Base-by-base conservation (phyloP, 2,113 vertebrate species). In the Pomatorhinus ruficollis region DNA sequence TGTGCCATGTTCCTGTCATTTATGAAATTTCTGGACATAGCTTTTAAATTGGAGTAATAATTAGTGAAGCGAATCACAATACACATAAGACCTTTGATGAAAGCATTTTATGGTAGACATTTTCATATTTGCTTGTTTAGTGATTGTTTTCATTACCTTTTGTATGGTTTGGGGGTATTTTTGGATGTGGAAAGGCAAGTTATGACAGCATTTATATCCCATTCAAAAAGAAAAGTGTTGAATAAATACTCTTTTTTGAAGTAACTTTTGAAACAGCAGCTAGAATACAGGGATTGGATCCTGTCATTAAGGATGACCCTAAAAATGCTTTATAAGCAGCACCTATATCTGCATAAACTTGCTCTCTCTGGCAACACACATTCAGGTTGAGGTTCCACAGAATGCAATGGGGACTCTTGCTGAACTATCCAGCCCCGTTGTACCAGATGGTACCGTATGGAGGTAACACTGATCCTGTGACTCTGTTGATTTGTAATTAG, bases 401-500 rank as follows among this genome's bases (percentile, higher is more conserved):
- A 83, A 56, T 56, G 56, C 16, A 64, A 2, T 1, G 23, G 18
- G 79, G 54, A 87, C 49, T 87, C 89, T 45, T 87, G 60, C 72
- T 93, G 90, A 79, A 54, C 65, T 65, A 2, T 81, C 76, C 79
- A 61, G 80, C 83, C 42, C 72, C 52, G 1, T 92, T 75, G 72
- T 93, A 95, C 92, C 96, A 97, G 94, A 97, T 97, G 95, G 95
- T 95, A 94, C 87, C 6, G 39, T 89, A 93, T 95, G 94, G 94
- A 91, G 89, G 65, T 63, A 93, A 60, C 68, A 88, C 92, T 94
- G 91, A 96, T 94, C 95, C 94, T 92, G 77, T 80, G 90, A 90
- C 82, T 96, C 70, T 93, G 52, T 90, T 96, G 86, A 88, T 96
- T 96, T 94, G 76, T 92, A 95, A 95, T 96, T 95, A 95, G 77